Percentiles rank a stretch among this genome's conserved stretches.
These are phyloP conservation scores for Nyctereutes procyonoides DNA, from an alignment of 2,113 vertebrate genomes.

Conservation along the genomic window DNA sequence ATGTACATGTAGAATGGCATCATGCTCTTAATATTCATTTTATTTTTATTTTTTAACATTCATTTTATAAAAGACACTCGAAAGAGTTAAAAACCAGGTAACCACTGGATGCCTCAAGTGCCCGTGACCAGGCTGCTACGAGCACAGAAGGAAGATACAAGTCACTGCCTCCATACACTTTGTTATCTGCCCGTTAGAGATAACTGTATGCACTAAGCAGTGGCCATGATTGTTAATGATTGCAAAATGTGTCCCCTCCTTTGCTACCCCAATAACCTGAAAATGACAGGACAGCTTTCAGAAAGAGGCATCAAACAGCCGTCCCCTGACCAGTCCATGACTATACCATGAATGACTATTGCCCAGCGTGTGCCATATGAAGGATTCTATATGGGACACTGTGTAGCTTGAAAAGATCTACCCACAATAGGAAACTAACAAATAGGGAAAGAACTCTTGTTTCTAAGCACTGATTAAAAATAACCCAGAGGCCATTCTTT, in stretches of 20 bases:
- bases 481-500: slow-evolving; percentile 67
- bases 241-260: not conserved
- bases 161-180: not conserved
- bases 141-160: not conserved
- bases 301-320: not conserved
- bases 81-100: not conserved
- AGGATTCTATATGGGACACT: not conserved
- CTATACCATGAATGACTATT: not conserved
- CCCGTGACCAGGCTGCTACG: not conserved
- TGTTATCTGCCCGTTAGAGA: not conserved
- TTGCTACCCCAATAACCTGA: not conserved
- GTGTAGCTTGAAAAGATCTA: not conserved
- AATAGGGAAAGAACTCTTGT: slow-evolving; percentile 37
- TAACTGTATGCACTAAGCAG: not conserved
- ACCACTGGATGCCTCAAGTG: not conserved
- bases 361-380: not conserved
- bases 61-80: not conserved
- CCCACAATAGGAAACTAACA: slow-evolving; percentile 34
- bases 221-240: not conserved
- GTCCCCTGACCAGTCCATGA: not conserved
- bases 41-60: not conserved
- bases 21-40: not conserved
- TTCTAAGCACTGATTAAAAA: slow-evolving; percentile 72
- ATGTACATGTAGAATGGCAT: not conserved
- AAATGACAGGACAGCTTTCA: not conserved